Evolutionary conservation across 2,888 invertebrate species (phyloP).

Genomic region (Rhaphigaster nebulosa): DNA sequence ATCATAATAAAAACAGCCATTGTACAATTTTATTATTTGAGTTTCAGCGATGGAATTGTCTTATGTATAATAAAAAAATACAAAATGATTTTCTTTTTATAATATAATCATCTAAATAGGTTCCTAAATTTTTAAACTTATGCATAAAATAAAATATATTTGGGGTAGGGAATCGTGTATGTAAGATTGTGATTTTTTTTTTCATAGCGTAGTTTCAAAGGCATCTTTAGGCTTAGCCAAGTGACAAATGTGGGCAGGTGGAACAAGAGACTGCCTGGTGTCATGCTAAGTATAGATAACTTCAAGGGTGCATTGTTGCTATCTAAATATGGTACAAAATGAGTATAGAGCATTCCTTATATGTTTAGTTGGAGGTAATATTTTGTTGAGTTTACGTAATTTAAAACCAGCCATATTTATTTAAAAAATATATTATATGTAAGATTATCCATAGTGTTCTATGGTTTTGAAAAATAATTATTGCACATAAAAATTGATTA

Average conservation of each 20-base stretch:
- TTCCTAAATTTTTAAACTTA: too few species aligned
- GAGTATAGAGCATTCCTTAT: not conserved
- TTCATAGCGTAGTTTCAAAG: not conserved
- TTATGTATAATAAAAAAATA: too few species aligned
- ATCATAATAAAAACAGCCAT: not conserved
- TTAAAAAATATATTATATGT: not conserved
- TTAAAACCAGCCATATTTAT: not conserved
- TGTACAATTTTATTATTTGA: not conserved
- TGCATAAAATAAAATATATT: not conserved
- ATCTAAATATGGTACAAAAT: constrained; percentile 3
- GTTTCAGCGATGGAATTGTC: too few species aligned
- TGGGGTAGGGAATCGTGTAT: not conserved
- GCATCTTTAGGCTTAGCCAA: not conserved
- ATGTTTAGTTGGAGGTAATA: not conserved
- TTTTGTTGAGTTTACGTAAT: not conserved
- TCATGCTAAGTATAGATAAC: constrained; percentile 39
- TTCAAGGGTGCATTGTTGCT: constrained; percentile 42
- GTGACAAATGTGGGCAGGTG: constrained; percentile 39
- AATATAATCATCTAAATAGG: too few species aligned
- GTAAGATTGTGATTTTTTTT: not conserved
- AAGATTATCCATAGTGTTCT: not conserved
- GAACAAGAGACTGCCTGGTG: constrained; percentile 40
- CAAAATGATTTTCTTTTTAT: too few species aligned
- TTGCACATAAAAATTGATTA: not conserved
- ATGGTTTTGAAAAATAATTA: not conserved